phyloP scores from a whole-genome alignment of 1,140 invertebrate species.

The Panonychus citri region DNA sequence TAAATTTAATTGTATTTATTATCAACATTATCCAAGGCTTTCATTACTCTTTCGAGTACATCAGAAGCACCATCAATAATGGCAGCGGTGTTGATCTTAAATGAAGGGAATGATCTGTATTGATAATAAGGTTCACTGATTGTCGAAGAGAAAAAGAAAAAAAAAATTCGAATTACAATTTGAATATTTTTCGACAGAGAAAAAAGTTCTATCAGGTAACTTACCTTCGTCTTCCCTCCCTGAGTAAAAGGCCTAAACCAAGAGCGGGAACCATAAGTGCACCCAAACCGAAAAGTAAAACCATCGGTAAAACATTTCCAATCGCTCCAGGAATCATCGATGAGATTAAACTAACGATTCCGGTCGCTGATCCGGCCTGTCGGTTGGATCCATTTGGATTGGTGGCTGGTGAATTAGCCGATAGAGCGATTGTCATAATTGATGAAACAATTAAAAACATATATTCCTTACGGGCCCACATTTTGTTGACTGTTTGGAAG shows the following conservation, averaged over 20 bases:
- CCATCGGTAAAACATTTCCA: neutral
- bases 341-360: neutral
- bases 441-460: neutral
- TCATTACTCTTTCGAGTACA: conserved; percentile 14
- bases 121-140: neutral
- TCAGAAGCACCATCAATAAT: conserved; percentile 14
- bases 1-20: conserved; percentile 13
- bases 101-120: conserved; percentile 8
- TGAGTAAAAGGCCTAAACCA: neutral
- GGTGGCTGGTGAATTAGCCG: neutral
- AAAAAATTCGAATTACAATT: neutral
- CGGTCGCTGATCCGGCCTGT: neutral
- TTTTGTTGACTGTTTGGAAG: too few species aligned
- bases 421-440: neutral
- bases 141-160: neutral
- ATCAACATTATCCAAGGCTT: conserved; percentile 15
- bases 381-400: neutral
- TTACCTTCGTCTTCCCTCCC: neutral
- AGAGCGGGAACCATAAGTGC: neutral
- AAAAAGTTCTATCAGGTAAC: too few species aligned
- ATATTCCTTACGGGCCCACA: too few species aligned
- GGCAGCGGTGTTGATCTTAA: conserved; percentile 9
- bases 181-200: neutral
- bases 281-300: neutral
- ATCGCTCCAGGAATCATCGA: neutral